Conservation (phyloP, 2,888 invertebrate genomes). For the Unio pictorum region DNA sequence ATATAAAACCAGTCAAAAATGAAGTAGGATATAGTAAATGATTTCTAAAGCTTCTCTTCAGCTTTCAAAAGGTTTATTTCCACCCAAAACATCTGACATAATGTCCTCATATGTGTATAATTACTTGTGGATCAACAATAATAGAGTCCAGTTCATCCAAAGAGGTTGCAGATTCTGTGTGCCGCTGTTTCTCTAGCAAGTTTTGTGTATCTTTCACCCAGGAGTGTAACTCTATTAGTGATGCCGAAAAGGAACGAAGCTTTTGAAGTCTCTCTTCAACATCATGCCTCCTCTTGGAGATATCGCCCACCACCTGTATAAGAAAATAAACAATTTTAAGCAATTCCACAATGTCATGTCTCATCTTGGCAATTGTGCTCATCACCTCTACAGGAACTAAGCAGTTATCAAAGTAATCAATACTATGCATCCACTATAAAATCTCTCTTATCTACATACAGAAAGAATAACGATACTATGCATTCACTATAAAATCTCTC, state of each 20-base stretch:
- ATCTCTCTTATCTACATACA: conserved; percentile 41
- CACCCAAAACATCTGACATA: too few relatives aligned
- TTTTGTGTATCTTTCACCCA: conserved; percentile 60
- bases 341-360: conserved; percentile 3
- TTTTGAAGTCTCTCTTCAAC: conserved; percentile 53
- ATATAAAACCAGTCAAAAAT: too few relatives aligned
- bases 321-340: background rate
- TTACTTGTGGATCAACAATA: conserved; percentile 60
- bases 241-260: conserved; percentile 53
- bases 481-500: conserved; percentile 33
- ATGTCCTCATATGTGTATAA: too few relatives aligned
- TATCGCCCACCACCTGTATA: conserved; percentile 51
- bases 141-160: conserved; percentile 56
- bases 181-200: conserved; percentile 57
- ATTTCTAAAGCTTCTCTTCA: too few relatives aligned
- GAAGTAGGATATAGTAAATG: too few relatives aligned
- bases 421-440: conserved; percentile 28
- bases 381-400: conserved; percentile 34
- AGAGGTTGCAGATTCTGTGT: conserved; percentile 62
- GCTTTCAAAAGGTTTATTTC: too few relatives aligned
- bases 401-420: background rate
- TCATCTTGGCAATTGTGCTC: conserved; percentile 38
- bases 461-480: background rate
- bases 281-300: conserved; percentile 49
- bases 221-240: conserved; percentile 57